Evolutionary conservation across 2,797 vertebrate species (phyloP).

Genomic region (Ficedula albicollis): DNA sequence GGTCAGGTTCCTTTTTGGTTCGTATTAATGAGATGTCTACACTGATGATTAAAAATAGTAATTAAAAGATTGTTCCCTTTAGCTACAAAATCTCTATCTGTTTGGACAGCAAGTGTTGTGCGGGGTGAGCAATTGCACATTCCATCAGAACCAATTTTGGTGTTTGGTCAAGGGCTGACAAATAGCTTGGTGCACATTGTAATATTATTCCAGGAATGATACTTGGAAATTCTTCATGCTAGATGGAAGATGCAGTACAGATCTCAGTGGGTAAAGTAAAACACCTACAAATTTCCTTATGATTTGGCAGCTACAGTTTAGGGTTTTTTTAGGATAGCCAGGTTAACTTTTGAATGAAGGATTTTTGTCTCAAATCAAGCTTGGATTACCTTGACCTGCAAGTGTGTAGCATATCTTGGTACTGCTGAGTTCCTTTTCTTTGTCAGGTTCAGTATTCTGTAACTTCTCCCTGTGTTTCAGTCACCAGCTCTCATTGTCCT

Average conservation of each 20-base stretch:
- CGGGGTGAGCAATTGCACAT: background rate
- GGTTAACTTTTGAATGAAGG: background rate
- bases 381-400: background rate
- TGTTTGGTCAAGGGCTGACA: conserved; percentile 3
- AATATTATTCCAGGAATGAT: background rate
- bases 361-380: background rate
- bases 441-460: background rate
- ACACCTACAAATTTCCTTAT: background rate
- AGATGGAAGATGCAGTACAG: background rate
- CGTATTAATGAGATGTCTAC: background rate
- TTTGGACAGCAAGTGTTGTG: conserved; percentile 35
- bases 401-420: background rate
- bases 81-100: background rate
- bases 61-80: background rate
- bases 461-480: background rate
- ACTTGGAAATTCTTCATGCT: background rate
- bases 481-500: background rate
- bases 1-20: conserved; percentile 30
- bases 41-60: conserved; percentile 11
- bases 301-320: background rate
- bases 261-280: background rate
- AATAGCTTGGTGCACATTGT: background rate
- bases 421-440: background rate
- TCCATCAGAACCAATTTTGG: conserved; percentile 9
- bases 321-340: background rate